These are phyloP conservation scores for Gambelia wislizenii DNA, from an alignment of 2,797 vertebrate species.

Conservation along the genomic window DNA sequence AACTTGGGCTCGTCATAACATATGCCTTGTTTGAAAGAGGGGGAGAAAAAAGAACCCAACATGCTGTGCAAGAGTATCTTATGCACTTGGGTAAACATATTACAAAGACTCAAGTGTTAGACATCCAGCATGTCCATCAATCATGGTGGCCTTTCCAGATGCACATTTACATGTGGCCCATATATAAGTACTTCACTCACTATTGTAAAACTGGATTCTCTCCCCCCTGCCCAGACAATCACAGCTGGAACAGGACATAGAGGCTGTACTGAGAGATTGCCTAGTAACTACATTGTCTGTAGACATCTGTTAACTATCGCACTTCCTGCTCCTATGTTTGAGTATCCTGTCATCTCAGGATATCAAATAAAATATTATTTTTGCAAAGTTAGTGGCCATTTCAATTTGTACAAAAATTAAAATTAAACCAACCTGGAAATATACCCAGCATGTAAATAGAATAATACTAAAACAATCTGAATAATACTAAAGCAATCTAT, in stretches of 20 bases:
- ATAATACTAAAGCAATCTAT: too few relatives aligned
- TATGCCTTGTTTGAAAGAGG: slow-evolving; percentile 32
- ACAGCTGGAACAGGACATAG: not conserved
- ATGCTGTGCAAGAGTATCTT: slow-evolving; percentile 47
- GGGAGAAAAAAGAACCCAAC: not conserved
- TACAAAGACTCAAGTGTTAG: slow-evolving; percentile 53
- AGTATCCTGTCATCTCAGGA: too few relatives aligned
- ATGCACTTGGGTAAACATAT: slow-evolving; percentile 56
- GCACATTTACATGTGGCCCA: slow-evolving; percentile 4
- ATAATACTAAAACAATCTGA: too few relatives aligned
- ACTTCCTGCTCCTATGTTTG: not conserved
- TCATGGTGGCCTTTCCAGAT: slow-evolving; percentile 43
- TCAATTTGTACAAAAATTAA: too few relatives aligned
- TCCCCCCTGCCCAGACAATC: not conserved
- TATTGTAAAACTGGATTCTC: slow-evolving; percentile 1
- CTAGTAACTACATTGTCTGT: not conserved
- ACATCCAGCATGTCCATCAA: slow-evolving; percentile 34
- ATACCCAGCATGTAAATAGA: too few relatives aligned
- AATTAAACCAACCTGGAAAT: too few relatives aligned
- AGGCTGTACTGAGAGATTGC: not conserved
- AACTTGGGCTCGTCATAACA: slow-evolving; percentile 55
- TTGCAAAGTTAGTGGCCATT: not conserved
- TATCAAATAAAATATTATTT: too few relatives aligned
- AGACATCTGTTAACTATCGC: not conserved
- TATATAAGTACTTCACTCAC: not conserved